Percentiles rank a stretch among this genome's conserved stretches.
Conservation (phyloP, 2,113 vertebrate species). For the Gorsachius goisagi region DNA sequence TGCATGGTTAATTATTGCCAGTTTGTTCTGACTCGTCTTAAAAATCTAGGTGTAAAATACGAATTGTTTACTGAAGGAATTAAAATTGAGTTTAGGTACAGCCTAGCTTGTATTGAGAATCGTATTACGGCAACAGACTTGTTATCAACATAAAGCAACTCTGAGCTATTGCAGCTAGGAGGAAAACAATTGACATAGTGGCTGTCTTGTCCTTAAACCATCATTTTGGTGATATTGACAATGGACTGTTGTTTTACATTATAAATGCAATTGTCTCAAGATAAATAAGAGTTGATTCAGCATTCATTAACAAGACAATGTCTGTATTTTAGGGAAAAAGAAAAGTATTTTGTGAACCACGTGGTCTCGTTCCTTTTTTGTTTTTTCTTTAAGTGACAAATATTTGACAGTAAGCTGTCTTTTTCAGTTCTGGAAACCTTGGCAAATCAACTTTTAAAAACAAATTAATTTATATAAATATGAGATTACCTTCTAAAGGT, state of each 20-base stretch:
- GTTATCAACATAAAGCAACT: not conserved
- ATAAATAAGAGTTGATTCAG: constrained; percentile 23
- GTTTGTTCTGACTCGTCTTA: not conserved
- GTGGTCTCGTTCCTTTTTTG: not conserved
- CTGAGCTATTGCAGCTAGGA: not conserved
- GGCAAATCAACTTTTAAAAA: not conserved
- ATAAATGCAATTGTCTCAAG: not conserved
- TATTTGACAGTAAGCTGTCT: not conserved
- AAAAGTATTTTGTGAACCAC: not conserved
- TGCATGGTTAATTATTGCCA: not conserved
- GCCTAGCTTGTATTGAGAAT: not conserved
- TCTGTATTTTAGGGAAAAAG: not conserved
- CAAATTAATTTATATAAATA: not conserved
- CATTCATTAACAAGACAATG: constrained; percentile 47
- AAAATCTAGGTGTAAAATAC: too few relatives aligned
- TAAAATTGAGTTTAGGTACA: not conserved
- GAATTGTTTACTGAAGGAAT: not conserved
- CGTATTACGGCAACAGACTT: not conserved
- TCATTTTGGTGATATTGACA: not conserved
- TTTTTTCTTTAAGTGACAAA: not conserved
- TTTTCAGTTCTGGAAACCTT: not conserved
- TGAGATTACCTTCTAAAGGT: not conserved
- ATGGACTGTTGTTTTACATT: not conserved
- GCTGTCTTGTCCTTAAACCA: not conserved
- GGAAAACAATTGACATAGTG: not conserved